A percentile compares a stretch with the other conserved stretches of the same genome.
Evolutionary conservation across 2,797 vertebrate genomes (phyloP).

Genomic region (Chelidonichthys spinosus): DNA sequence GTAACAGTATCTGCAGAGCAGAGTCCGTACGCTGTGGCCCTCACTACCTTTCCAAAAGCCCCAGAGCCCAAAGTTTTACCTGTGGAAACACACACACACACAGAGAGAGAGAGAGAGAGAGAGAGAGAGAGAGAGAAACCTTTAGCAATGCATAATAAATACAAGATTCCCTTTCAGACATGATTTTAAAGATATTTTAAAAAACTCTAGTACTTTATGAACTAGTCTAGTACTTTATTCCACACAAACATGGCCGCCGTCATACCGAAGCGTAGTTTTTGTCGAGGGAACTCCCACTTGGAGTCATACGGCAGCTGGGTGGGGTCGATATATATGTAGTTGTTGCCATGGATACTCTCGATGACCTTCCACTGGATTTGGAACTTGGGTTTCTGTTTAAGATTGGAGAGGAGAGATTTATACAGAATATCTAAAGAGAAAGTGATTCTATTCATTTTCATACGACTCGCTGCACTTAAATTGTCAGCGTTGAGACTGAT

Average conservation of each 20-base stretch:
- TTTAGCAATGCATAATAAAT: background rate
- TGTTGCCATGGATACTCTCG: conserved; percentile 98
- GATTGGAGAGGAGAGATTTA: conserved; percentile 18
- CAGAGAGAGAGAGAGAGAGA: too few species aligned
- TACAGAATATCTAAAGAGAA: background rate
- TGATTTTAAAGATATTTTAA: background rate
- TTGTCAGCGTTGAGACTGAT: conserved; percentile 55
- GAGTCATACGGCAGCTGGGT: conserved; percentile 97
- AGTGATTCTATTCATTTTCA: conserved; percentile 15
- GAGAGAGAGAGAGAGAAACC: background rate
- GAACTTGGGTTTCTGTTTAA: conserved; percentile 95
- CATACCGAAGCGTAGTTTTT: conserved; percentile 96
- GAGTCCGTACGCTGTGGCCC: conserved; percentile 94
- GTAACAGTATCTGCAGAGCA: conserved; percentile 92
- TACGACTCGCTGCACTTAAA: conserved; percentile 39
- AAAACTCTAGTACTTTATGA: background rate
- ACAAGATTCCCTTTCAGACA: too few species aligned
- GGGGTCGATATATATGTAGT: conserved; percentile 98
- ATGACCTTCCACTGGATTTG: conserved; percentile 99
- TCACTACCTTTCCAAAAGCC: conserved; percentile 96
- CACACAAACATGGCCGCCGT: background rate
- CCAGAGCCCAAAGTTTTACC: conserved; percentile 96
- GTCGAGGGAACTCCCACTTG: conserved; percentile 98
- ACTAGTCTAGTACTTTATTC: too few species aligned
- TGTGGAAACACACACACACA: conserved; percentile 58